Conservation (phyloP, 2,888 invertebrate genomes). For the Nomada fucata region DNA sequence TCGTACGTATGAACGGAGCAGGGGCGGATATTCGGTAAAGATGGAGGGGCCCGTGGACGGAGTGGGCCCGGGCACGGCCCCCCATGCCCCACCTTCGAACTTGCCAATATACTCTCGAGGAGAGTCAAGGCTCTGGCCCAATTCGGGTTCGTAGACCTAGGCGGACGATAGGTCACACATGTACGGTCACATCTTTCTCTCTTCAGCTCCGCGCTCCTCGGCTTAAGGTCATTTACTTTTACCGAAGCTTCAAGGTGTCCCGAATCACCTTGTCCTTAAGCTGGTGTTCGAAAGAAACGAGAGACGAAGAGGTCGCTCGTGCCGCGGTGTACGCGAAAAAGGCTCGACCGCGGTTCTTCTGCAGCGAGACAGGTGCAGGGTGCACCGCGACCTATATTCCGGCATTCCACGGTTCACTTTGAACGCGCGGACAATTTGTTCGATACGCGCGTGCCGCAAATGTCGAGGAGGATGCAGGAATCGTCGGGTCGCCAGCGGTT, state of each 20-base stretch:
- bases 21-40: constrained; percentile 58
- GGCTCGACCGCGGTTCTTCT: neutral
- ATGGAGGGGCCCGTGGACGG: constrained; percentile 9
- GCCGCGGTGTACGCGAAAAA: neutral
- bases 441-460: constrained; percentile 21
- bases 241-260: constrained; percentile 76
- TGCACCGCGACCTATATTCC: constrained; percentile 44
- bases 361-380: constrained; percentile 43
- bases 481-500: neutral
- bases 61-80: constrained; percentile 18
- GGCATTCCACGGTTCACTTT: constrained; percentile 8
- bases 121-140: constrained; percentile 80
- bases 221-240: constrained; percentile 83
- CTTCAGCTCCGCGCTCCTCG: constrained; percentile 34
- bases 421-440: constrained; percentile 2
- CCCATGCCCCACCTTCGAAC: constrained; percentile 28
- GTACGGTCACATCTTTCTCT: constrained; percentile 32
- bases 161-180: constrained; percentile 72
- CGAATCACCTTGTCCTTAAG: constrained; percentile 56
- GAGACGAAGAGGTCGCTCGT: neutral
- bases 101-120: constrained; percentile 45
- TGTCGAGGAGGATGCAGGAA: neutral
- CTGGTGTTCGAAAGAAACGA: constrained; percentile 2
- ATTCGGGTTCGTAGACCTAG: constrained; percentile 80
- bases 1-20: constrained; percentile 54